Conservation (phyloP, 2,888 invertebrate genomes). For the Philaethria dido region DNA sequence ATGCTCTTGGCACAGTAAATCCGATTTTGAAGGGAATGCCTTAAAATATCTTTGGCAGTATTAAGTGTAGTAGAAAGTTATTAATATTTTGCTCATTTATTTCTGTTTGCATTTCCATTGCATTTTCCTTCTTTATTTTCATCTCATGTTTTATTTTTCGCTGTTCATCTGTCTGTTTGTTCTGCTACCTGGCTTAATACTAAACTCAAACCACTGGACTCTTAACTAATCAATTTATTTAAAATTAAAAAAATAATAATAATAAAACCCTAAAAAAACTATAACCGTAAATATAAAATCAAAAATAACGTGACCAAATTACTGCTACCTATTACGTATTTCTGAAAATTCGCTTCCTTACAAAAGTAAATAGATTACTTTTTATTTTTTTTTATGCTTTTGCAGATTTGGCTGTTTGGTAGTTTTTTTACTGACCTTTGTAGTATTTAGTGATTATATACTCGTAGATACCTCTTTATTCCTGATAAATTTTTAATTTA, state of each 20-base stretch:
- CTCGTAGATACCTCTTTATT: background rate
- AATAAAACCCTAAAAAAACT: background rate
- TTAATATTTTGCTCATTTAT: constrained; percentile 15
- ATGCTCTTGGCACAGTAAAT: constrained; percentile 35
- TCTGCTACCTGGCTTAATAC: constrained; percentile 45
- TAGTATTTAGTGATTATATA: constrained; percentile 6
- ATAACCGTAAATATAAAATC: background rate
- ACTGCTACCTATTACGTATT: background rate
- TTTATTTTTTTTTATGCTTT: constrained; percentile 8
- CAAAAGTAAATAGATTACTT: background rate
- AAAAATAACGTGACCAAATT: background rate
- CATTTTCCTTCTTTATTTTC: constrained; percentile 20
- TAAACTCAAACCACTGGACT: constrained; percentile 19
- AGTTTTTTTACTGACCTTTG: constrained; percentile 13
- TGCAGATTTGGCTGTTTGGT: constrained; percentile 22
- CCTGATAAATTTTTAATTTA: background rate
- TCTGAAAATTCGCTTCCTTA: background rate
- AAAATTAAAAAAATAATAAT: background rate
- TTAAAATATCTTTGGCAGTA: constrained; percentile 39
- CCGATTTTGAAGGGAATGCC: constrained; percentile 30
- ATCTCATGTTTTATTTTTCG: constrained; percentile 20
- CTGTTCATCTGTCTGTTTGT: constrained; percentile 47
- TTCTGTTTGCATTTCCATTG: constrained; percentile 15
- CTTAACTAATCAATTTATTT: constrained; percentile 3
- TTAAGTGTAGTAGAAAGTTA: constrained; percentile 19